These are phyloP conservation scores for Dicrostonyx torquatus DNA, from an alignment of 2,797 vertebrate genomes.

Conservation along the genomic window DNA sequence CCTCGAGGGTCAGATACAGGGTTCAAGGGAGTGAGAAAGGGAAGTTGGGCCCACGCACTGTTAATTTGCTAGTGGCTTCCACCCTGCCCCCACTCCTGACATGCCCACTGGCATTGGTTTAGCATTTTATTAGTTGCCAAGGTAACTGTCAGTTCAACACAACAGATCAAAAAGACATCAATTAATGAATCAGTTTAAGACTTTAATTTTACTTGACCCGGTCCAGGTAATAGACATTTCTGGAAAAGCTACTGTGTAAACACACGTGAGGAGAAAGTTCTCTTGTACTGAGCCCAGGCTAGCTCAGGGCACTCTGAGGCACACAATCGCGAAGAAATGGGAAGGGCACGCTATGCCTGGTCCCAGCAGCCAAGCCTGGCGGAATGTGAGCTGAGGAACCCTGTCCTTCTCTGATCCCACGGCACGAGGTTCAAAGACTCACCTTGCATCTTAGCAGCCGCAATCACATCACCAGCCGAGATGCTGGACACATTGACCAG, in stretches of 20 bases:
- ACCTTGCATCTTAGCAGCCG: slow-evolving; percentile 98
- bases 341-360: neutral
- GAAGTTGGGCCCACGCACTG: neutral
- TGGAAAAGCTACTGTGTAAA: neutral
- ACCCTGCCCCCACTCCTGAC: neutral
- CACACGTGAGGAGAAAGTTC: neutral
- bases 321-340: neutral
- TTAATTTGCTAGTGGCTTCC: neutral
- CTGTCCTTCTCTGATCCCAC: neutral
- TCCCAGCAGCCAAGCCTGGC: neutral
- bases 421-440: slow-evolving; percentile 33
- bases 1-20: neutral
- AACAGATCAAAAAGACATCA: slow-evolving; percentile 14
- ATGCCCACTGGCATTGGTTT: neutral
- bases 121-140: slow-evolving; percentile 48
- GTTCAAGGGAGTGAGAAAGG: neutral
- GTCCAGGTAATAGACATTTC: slow-evolving; percentile 14
- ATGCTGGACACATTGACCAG: slow-evolving; percentile 97
- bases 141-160: slow-evolving; percentile 30
- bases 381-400: fast-evolving
- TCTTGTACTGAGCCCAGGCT: neutral
- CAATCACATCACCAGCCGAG: slow-evolving; percentile 95
- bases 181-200: slow-evolving; percentile 40
- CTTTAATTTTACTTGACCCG: neutral
- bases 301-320: neutral